These are phyloP conservation scores for Tipula confusa DNA, from an alignment of 2,888 invertebrate genomes.

Conservation along the genomic window DNA sequence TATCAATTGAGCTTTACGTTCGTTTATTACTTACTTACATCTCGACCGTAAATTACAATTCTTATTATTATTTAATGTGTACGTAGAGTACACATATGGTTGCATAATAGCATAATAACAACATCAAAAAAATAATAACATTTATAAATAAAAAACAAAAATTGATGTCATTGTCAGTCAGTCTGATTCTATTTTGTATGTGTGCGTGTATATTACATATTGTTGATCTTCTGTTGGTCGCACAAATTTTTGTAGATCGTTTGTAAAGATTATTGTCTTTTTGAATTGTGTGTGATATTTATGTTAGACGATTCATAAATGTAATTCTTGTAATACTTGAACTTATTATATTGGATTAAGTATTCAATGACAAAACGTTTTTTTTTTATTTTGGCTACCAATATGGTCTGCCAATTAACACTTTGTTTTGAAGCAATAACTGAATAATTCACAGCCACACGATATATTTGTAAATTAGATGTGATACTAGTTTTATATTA, in stretches of 20 bases:
- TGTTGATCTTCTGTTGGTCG: not conserved
- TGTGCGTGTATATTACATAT: no score
- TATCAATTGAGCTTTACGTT: not conserved
- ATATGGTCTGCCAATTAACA: not conserved
- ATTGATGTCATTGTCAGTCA: conserved; percentile 25
- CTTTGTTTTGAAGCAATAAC: not conserved
- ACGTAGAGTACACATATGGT: not conserved
- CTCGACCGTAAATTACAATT: not conserved
- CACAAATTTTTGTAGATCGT: not conserved
- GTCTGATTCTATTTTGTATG: not conserved
- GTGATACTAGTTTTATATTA: no score
- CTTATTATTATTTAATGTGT: not conserved
- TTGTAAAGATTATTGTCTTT: not conserved
- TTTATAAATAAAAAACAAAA: not conserved
- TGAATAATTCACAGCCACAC: not conserved
- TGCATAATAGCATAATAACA: not conserved
- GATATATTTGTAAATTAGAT: not conserved
- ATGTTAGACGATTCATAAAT: not conserved
- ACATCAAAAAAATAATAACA: not conserved
- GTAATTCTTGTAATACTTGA: conserved; percentile 20
- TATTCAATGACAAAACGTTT: not conserved
- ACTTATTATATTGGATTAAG: not conserved
- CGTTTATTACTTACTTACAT: not conserved
- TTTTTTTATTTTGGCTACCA: not conserved
- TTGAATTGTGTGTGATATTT: not conserved